Base-by-base conservation (phyloP, 2,113 vertebrate genomes). In the Heterochromis multidens region DNA sequence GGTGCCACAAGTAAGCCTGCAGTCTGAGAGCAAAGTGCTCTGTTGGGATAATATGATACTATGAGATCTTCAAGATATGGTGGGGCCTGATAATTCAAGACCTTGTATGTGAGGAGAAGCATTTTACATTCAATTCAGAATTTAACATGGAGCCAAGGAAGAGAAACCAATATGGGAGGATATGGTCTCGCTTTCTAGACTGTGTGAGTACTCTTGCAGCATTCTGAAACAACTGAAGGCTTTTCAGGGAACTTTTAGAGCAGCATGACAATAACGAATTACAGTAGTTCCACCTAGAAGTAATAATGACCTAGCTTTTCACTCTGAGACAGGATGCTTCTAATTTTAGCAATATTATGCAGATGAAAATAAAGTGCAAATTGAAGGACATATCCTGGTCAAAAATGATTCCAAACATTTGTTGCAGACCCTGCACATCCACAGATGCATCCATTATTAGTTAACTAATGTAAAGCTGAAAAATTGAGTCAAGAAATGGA, bases 261-360 rank as follows among this genome's bases (percentile, higher is more conserved):
- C 5, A 46, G 5, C 40, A 27, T 70, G 65, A 70, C 14, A 0
- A 46, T 0, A 70, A 29, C 46, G 65, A 46, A 46, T 70, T 46
- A 70, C 40, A 70, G 9, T 46, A 70, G 23, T 70, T 46, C 8
- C 46, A 14, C 40, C 40, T 29, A 29, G 14, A 70, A 49, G 23
- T 49, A 70, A 46, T 16, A 46, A 49, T 70, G 9, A 70, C 46
- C 65, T 37, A 40, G 62, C 62, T 70, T 70, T 70, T 29, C 65
- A 70, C 23, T 70, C 40, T 49, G 65, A 49, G 2, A 49, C 65
- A 29, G 23, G 3, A 70, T 70, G 40, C 16, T 70, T 70, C 65
- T 29, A 49, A 70, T 27, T 70, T 70, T 70, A 70, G 40, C 19
- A 25, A 19, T 46, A 70, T 46, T 49, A 40, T 49, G 65, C 8